Evolutionary conservation across 2,888 invertebrate species (phyloP).

Genomic region (Mellilla xanthometata): DNA sequence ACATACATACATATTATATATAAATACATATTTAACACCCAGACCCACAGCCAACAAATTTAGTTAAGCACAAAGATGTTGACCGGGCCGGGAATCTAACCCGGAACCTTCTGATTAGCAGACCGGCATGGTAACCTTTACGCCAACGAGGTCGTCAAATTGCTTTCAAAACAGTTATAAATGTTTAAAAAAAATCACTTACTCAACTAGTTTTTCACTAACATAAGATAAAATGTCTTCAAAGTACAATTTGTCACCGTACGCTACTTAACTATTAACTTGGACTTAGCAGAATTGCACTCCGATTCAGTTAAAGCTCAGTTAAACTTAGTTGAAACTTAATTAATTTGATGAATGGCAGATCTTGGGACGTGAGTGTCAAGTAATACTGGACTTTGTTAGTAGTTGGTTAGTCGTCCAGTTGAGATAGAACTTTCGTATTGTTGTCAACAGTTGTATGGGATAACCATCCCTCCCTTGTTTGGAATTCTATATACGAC

Average conservation of each 20-base stretch:
- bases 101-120: no score
- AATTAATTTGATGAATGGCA: conserved; percentile 2
- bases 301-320: conserved; percentile 3
- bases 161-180: no score
- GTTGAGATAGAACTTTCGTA: background rate
- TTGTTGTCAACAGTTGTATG: background rate
- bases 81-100: no score
- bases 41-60: no score
- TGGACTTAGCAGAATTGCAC: background rate
- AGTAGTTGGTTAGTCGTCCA: background rate
- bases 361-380: conserved; percentile 1
- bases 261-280: background rate
- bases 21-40: no score
- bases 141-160: no score
- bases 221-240: background rate
- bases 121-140: no score
- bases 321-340: background rate
- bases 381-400: background rate
- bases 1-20: no score
- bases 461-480: no score
- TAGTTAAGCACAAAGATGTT: no score
- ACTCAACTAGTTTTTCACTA: background rate
- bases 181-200: background rate
- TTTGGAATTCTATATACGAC: no score
- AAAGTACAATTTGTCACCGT: background rate